Evolutionary conservation across 2,797 vertebrate species (phyloP), one percentile per base, ranked within the genome.

Genomic region (Synaphobranchus kaupii): DNA sequence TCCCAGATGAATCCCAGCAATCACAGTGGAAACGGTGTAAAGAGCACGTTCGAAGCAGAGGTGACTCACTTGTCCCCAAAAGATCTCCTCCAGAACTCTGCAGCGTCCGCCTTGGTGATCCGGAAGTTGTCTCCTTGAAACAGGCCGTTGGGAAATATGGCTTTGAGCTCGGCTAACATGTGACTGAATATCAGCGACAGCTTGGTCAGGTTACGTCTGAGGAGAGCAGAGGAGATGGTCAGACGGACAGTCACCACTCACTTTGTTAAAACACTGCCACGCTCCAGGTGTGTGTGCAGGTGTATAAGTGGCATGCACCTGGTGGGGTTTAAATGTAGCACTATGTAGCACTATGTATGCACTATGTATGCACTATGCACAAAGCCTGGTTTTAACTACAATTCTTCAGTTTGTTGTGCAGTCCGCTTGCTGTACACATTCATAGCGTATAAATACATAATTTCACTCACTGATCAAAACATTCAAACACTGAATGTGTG

Each of bases 121-220:
- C 98, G 95, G 94, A 99, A 99, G 0, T 97, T 98, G 93, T 99
- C 98, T 15, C 98, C 98, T 91, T 99, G 98, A 94, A 99, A 99
- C 76, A 98, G 95, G 58, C 98, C 98, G 0, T 95, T 98, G 87
- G 98, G 98, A 92, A 99, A 99, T 93, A 99, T 98, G 85, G 98
- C 98, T 95, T 99, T 99, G 66, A 99, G 95, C 88, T 99, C 98
- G 5, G 98, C 98, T 93, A 99, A 94, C 98, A 99, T 99, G 93
- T 99, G 98, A 93, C 98, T 99, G 96, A 99, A 99, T 94, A 99
- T 99, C 92, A 99, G 93, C 20, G 99, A 99, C 84, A 99, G 90
- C 92, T 99, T 99, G 39, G 98, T 99, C 92, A 99, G 93, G 95
- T 99, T 99, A 89, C 98, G 94, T 91, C 98, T 99, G 94, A 28